Evolutionary conservation across 2,888 invertebrate genomes (phyloP).

Genomic region (Neria commutata): DNA sequence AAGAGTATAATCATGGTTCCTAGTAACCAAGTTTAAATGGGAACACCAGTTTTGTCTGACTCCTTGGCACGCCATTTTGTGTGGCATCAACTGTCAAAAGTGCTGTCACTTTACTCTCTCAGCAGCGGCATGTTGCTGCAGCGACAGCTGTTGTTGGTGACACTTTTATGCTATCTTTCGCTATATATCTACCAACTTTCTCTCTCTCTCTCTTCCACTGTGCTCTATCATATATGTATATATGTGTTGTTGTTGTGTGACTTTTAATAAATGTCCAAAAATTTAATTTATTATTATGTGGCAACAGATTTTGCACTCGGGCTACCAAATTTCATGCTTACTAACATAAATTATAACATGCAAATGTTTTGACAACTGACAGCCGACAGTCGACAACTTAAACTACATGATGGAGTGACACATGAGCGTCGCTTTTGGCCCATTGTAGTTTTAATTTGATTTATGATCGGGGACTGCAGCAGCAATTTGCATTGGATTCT

Average conservation of each 20-base stretch:
- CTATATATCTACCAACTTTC: background rate
- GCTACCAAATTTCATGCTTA: background rate
- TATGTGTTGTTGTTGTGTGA: background rate
- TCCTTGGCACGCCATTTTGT: too few species aligned
- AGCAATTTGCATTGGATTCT: too few species aligned
- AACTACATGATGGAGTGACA: background rate
- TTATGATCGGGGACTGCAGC: background rate
- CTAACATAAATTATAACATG: slow-evolving; percentile 4
- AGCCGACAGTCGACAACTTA: slow-evolving; percentile 11
- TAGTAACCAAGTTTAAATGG: too few species aligned
- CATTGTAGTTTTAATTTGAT: background rate
- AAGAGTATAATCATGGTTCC: too few species aligned
- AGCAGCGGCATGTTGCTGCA: too few species aligned
- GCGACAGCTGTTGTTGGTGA: too few species aligned
- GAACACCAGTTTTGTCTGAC: too few species aligned
- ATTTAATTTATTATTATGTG: slow-evolving; percentile 8
- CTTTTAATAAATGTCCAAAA: slow-evolving; percentile 16
- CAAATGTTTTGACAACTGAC: slow-evolving; percentile 12
- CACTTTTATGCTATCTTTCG: too few species aligned
- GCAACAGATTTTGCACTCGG: background rate
- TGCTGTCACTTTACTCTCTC: too few species aligned
- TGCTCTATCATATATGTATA: background rate
- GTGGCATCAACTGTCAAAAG: too few species aligned
- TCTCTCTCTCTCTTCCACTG: slow-evolving; percentile 2
- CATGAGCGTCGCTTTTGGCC: background rate